Evolutionary conservation across 1,140 invertebrate genomes (phyloP).

Genomic region (Bombyx mandarina): DNA sequence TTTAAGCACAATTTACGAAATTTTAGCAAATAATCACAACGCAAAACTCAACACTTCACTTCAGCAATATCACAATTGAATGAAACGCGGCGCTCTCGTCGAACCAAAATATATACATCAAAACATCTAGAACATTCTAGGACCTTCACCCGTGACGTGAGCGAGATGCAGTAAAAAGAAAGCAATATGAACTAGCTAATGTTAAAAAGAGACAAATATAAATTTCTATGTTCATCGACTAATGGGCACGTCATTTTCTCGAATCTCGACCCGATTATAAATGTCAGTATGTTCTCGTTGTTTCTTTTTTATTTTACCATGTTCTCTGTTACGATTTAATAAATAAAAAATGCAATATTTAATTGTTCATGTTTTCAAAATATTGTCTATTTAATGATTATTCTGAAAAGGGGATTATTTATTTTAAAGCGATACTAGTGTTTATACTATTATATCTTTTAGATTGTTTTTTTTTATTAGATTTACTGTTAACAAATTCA

Average conservation of each 20-base stretch:
- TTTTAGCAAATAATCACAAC: conserved; percentile 35
- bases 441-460: too few species aligned
- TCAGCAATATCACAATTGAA: conserved; percentile 59
- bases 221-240: conserved; percentile 42
- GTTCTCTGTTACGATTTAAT: too few species aligned
- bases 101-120: conserved; percentile 70
- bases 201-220: conserved; percentile 61
- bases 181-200: not conserved
- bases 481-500: too few species aligned
- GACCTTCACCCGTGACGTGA: conserved; percentile 51
- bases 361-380: too few species aligned
- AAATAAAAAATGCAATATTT: too few species aligned
- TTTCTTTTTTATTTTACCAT: not conserved
- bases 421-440: too few species aligned
- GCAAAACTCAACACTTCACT: conserved; percentile 56
- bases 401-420: too few species aligned
- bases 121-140: conserved; percentile 71
- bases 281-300: conserved; percentile 32
- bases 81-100: conserved; percentile 62
- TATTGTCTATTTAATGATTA: too few species aligned
- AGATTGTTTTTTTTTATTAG: too few species aligned
- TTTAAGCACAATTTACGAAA: conserved; percentile 5
- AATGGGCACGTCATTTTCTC: conserved; percentile 31
- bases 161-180: conserved; percentile 35
- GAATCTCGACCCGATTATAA: conserved; percentile 29